Base-by-base conservation (phyloP, 2,797 vertebrate genomes). In the Agapornis canus region DNA sequence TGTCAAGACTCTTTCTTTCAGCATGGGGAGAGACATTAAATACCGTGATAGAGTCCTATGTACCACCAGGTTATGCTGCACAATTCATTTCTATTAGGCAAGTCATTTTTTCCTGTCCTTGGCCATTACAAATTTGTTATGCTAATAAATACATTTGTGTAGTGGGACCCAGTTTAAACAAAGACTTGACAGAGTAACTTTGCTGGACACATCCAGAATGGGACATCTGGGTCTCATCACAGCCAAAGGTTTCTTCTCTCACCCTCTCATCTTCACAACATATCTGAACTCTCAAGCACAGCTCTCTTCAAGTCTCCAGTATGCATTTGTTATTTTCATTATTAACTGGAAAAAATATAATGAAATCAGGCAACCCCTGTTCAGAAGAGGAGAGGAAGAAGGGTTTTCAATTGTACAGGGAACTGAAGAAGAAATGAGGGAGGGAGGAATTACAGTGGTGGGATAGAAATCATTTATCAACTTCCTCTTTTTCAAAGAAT, bases 31-130 rank as follows among this genome's bases (percentile, higher is more conserved):
- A 92, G 73, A 86, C 66, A 70, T 95, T 86, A 94, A 91, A 89
- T 65, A 90, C 45, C 57, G 51, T 8, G 72, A 91, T 43, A 32
- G 82, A 94, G 77, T 59, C 77, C 82, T 43, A 6, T 15, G 80
- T 77, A 59, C 88, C 70, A 95, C 80, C 95, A 95, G 94, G 88
- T 96, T 96, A 95, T 51, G 63, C 63, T 89, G 73, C 73, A 94
- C 82, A 90, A 94, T 95, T 93, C 47, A 82, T 95, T 94, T 84
- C 90, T 59, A 90, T 94, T 78, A 95, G 68, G 77, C 63, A 90
- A 90, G 66, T 79, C 0, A 43, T 77, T 89, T 93, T 92, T 92
- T 51, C 82, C 83, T 86, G 70, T 79, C 56, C 70, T 89, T 86
- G 83, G 66, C 71, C 83, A 84, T 45, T 84, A 40, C 80, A 56